Conservation (phyloP, 2,797 vertebrate genomes). For the Hephaestus fuliginosus region DNA sequence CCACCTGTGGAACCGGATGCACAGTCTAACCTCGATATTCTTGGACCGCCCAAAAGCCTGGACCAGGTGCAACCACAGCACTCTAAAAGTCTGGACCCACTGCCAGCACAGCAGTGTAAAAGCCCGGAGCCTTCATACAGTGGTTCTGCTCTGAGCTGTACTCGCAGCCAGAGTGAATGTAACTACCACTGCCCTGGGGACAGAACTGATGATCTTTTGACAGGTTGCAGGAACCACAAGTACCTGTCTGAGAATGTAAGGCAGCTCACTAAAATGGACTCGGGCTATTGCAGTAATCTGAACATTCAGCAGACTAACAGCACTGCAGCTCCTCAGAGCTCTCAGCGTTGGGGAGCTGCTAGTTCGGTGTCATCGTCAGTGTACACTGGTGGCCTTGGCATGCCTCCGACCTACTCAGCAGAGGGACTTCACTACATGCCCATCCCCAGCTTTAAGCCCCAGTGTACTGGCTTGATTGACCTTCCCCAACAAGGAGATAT, state of each 20-base stretch:
- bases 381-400: slow-evolving; percentile 50
- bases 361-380: slow-evolving; percentile 46
- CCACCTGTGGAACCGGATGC: slow-evolving; percentile 81
- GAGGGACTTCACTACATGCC: slow-evolving; percentile 76
- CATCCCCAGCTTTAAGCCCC: slow-evolving; percentile 77
- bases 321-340: slow-evolving; percentile 53
- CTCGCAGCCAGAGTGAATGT: slow-evolving; percentile 78
- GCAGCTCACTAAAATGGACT: slow-evolving; percentile 81
- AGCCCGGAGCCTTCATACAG: slow-evolving; percentile 56
- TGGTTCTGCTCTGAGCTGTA: slow-evolving; percentile 65
- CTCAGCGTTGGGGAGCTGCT: slow-evolving; percentile 67
- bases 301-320: slow-evolving; percentile 78
- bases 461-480: slow-evolving; percentile 63
- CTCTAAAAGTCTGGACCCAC: slow-evolving; percentile 75
- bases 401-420: slow-evolving; percentile 70
- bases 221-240: slow-evolving; percentile 52
- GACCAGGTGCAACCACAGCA: slow-evolving; percentile 60
- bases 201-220: slow-evolving; percentile 28
- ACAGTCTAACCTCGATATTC: slow-evolving; percentile 51
- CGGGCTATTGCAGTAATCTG: slow-evolving; percentile 84
- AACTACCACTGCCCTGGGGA: slow-evolving; percentile 52
- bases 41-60: slow-evolving; percentile 45
- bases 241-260: slow-evolving; percentile 51
- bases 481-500: slow-evolving; percentile 74
- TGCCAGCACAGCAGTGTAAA: slow-evolving; percentile 63